These are phyloP conservation scores for Lepeophtheirus nordmannii DNA, from an alignment of 2,888 invertebrate species.

Conservation along the genomic window DNA sequence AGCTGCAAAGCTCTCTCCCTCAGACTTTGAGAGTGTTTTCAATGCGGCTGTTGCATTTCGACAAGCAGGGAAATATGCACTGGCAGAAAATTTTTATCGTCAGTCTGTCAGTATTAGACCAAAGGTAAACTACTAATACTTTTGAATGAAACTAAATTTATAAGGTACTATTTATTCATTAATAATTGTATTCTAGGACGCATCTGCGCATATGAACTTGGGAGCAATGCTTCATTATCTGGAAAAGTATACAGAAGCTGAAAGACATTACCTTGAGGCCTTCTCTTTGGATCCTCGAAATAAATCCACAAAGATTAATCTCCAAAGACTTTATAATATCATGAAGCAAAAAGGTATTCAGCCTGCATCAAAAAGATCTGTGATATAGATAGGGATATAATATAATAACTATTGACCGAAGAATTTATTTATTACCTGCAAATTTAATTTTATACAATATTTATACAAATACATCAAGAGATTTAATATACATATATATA, in stretches of 20 bases:
- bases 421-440: no score
- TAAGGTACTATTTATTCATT: no score
- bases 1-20: constrained; percentile 59
- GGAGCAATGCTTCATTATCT: constrained; percentile 88
- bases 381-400: neutral
- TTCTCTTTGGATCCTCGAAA: constrained; percentile 73
- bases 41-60: constrained; percentile 74
- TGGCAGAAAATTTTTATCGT: constrained; percentile 75
- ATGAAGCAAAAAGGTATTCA: constrained; percentile 29
- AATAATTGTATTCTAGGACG: constrained; percentile 4
- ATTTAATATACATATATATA: no score
- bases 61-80: constrained; percentile 58
- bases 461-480: no score
- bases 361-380: constrained; percentile 3
- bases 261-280: constrained; percentile 67
- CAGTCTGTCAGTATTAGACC: constrained; percentile 52
- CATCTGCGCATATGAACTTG: constrained; percentile 64
- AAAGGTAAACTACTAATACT: constrained; percentile 38
- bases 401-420: no score
- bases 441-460: no score
- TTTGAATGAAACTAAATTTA: neutral
- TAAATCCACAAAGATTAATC: constrained; percentile 68
- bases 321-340: constrained; percentile 54
- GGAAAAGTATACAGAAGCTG: constrained; percentile 73
- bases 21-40: constrained; percentile 66